A percentile compares a stretch with the other conserved stretches of the same genome.
Evolutionary conservation across 2,888 invertebrate species (phyloP).

Genomic region (Galeopsomyia nigrocyanea): DNA sequence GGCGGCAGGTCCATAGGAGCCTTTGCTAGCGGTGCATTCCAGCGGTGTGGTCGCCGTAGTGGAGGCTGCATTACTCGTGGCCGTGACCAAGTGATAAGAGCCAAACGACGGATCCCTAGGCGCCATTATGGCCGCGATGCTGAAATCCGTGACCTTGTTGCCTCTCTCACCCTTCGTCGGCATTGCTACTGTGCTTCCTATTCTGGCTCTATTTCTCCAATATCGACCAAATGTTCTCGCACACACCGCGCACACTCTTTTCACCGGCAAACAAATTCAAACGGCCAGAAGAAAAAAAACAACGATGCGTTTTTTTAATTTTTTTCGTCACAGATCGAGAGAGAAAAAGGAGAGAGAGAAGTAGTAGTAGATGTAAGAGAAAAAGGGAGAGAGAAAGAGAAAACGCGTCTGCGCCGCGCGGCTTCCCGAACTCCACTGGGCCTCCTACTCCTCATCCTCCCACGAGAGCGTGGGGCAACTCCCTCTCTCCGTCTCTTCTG

Average conservation of each 20-base stretch:
- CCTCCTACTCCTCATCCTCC: conserved; percentile 66
- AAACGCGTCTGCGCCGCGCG: conserved; percentile 68
- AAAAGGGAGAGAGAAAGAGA: conserved; percentile 15
- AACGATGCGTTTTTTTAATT: too few relatives aligned
- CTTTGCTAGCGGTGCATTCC: conserved; percentile 23
- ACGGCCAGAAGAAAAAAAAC: too few relatives aligned
- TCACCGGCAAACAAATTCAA: too few relatives aligned
- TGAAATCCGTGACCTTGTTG: conserved; percentile 77
- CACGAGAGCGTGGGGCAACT: conserved; percentile 56
- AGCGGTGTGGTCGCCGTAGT: conserved; percentile 10
- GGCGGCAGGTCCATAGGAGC: conserved; percentile 12
- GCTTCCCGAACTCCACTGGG: conserved; percentile 68
- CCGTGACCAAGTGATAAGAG: too few relatives aligned
- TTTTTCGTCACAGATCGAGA: too few relatives aligned
- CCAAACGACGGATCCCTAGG: conserved; percentile 68
- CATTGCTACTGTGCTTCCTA: conserved; percentile 55
- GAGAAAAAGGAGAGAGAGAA: neutral
- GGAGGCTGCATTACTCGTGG: too few relatives aligned
- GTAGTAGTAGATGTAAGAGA: conserved; percentile 39
- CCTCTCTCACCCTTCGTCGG: conserved; percentile 68
- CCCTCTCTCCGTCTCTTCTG: conserved; percentile 35
- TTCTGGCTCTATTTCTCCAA: too few relatives aligned
- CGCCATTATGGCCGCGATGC: conserved; percentile 79
- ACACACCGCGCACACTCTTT: conserved; percentile 45
- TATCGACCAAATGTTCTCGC: conserved; percentile 3